Evolutionary conservation across 2,113 vertebrate genomes (phyloP).

Genomic region (Pedionomus torquatus): DNA sequence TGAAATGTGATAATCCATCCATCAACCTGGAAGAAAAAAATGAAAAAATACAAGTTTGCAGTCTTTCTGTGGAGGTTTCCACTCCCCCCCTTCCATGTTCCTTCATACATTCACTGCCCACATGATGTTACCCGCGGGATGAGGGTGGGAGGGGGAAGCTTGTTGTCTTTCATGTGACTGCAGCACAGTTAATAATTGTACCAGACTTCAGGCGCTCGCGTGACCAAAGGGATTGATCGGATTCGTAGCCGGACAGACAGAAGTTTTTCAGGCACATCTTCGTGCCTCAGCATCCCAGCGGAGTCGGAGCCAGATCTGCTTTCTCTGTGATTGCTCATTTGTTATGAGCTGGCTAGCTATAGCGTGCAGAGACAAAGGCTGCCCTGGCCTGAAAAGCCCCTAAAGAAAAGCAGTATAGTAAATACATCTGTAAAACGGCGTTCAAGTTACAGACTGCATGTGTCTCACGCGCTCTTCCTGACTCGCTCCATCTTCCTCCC

Average conservation of each 20-base stretch:
- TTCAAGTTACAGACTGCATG: neutral
- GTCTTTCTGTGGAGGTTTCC: neutral
- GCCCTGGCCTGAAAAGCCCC: constrained; percentile 9
- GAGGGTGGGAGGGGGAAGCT: constrained; percentile 9
- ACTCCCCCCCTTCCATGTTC: neutral
- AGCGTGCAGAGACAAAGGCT: neutral
- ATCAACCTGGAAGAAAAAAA: neutral
- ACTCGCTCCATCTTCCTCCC: accelerated
- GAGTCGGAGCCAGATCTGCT: neutral
- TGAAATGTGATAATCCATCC: neutral
- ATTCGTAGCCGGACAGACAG: neutral
- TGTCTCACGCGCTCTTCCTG: accelerated
- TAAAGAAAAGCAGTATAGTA: neutral
- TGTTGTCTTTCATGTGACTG: constrained; percentile 38
- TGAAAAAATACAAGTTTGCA: neutral
- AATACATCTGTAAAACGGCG: neutral
- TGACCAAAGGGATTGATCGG: neutral
- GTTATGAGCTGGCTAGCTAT: neutral
- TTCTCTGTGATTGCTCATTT: neutral
- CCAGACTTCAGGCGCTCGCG: neutral
- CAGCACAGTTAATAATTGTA: constrained; percentile 50
- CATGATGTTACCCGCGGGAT: neutral
- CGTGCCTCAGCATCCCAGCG: neutral
- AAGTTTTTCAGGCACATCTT: constrained; percentile 1
- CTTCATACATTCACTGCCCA: constrained; percentile 21